Evolutionary conservation across 2,888 invertebrate species (phyloP).

Genomic region (Drosophila affinis): DNA sequence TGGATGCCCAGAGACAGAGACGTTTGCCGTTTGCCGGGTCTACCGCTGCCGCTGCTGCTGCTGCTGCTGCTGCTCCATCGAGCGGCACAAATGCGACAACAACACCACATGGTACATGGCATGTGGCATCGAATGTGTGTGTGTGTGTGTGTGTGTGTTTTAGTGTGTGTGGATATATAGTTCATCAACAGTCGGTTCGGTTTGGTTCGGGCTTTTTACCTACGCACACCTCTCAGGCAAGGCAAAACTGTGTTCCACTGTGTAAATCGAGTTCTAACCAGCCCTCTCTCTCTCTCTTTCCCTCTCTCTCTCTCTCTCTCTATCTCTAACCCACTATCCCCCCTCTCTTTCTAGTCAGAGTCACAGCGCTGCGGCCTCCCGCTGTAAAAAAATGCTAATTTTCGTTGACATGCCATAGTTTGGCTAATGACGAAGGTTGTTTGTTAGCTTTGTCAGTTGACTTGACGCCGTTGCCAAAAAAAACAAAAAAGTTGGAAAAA

Average conservation of each 20-base stretch:
- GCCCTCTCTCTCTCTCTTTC: neutral
- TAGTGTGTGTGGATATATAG: constrained; percentile 44
- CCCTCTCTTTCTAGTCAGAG: constrained; percentile 30
- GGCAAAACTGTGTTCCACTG: constrained; percentile 25
- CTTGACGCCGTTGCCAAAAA: constrained; percentile 58
- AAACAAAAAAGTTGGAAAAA: constrained; percentile 8
- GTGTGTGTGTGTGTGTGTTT: neutral
- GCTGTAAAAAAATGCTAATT: constrained; percentile 76
- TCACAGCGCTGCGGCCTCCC: constrained; percentile 36
- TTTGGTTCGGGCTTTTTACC: constrained; percentile 62
- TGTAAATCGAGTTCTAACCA: constrained; percentile 56
- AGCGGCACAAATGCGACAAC: neutral
- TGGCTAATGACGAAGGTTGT: constrained; percentile 81
- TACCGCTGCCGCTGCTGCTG: no score
- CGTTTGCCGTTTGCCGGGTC: neutral
- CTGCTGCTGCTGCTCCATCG: no score
- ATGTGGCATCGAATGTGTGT: constrained; percentile 7
- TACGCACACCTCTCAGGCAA: constrained; percentile 56
- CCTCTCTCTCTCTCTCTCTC: neutral
- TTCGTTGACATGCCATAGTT: constrained; percentile 80
- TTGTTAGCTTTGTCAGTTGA: constrained; percentile 78
- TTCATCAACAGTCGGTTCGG: constrained; percentile 41
- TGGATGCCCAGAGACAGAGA: constrained; percentile 3
- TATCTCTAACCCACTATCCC: constrained; percentile 10
- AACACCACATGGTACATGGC: neutral